A percentile compares a stretch with the other conserved stretches of the same genome.
These are phyloP conservation scores for Lutjanus campechanus DNA, from an alignment of 2,797 vertebrate genomes.

Conservation along the genomic window DNA sequence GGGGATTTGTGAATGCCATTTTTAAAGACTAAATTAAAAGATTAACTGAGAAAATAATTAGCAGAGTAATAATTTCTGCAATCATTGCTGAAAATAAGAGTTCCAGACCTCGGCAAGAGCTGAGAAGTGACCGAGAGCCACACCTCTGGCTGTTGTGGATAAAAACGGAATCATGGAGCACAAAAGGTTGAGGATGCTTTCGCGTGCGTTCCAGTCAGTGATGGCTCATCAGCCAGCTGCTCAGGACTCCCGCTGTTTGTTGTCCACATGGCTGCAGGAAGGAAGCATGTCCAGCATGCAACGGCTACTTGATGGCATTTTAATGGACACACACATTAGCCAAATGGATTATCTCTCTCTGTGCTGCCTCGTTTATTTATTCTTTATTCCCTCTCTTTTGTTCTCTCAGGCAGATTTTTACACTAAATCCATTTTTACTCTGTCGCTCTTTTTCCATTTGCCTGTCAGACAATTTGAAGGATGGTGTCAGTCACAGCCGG, in stretches of 20 bases:
- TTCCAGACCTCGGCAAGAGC: too few relatives aligned
- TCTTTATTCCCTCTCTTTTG: not conserved
- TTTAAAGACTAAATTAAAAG: not conserved
- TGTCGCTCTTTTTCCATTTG: not conserved
- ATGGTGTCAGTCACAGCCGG: not conserved
- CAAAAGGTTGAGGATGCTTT: not conserved
- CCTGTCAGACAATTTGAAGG: slow-evolving; percentile 7
- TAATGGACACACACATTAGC: slow-evolving; percentile 49
- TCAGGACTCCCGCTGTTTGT: slow-evolving; percentile 14
- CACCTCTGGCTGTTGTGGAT: not conserved
- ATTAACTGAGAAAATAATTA: not conserved
- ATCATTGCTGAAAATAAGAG: not conserved
- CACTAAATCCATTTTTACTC: not conserved
- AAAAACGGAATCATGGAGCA: not conserved
- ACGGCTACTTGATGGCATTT: slow-evolving; percentile 40
- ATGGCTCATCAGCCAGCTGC: slow-evolving; percentile 26
- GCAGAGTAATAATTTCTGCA: not conserved
- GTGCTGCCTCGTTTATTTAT: not conserved
- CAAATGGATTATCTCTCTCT: slow-evolving; percentile 28
- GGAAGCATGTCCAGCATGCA: slow-evolving; percentile 21
- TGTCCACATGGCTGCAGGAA: slow-evolving; percentile 13
- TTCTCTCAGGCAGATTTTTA: not conserved
- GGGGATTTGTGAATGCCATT: not conserved
- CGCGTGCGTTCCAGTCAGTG: not conserved
- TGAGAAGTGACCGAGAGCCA: not conserved